Evolutionary conservation across 2,888 invertebrate genomes (phyloP).

Genomic region (Pogonocherus hispidulus): DNA sequence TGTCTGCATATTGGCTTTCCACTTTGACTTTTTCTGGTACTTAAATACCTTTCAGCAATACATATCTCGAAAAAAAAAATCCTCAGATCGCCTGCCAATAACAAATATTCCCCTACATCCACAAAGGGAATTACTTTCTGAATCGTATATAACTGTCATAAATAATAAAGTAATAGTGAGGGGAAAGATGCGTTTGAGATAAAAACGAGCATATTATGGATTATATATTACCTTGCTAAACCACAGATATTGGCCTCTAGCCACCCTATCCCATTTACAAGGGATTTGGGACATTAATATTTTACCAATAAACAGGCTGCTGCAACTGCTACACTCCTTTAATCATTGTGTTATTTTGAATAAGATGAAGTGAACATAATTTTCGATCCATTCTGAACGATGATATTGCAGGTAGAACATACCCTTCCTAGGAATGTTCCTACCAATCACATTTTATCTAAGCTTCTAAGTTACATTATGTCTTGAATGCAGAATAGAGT

Average conservation of each 20-base stretch:
- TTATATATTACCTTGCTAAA: conserved; percentile 5
- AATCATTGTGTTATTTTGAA: too few relatives aligned
- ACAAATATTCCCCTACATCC: background rate
- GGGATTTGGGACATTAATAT: conserved; percentile 1
- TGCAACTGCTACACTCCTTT: background rate
- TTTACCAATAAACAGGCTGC: background rate
- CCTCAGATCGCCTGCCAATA: background rate
- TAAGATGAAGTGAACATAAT: too few relatives aligned
- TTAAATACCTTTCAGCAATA: background rate
- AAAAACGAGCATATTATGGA: conserved; percentile 3
- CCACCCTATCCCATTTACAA: background rate
- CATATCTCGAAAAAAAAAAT: background rate
- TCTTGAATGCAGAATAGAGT: too few relatives aligned
- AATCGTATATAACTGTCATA: background rate
- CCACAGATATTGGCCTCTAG: background rate
- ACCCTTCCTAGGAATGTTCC: too few relatives aligned
- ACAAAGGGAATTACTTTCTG: background rate
- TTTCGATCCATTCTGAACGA: too few relatives aligned
- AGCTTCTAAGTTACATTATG: too few relatives aligned
- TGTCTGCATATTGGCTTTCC: too few relatives aligned
- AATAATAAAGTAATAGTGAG: conserved; percentile 6
- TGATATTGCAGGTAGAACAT: too few relatives aligned
- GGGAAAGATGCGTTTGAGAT: conserved; percentile 4
- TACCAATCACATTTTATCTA: too few relatives aligned
- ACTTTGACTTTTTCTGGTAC: too few relatives aligned